Evolutionary conservation across 2,113 vertebrate species (phyloP).

Genomic region (human (Homo sapiens)): GRCh38 chr12:106739001-106739500

Average conservation of each 20-base stretch:
- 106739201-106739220: not conserved
- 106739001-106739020: constrained; percentile 56
- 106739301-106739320: not conserved
- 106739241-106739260: not conserved
- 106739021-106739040: constrained; percentile 55
- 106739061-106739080: constrained; percentile 27
- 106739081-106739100: constrained; percentile 9
- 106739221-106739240: not conserved
- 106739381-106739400: not conserved
- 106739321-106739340: not conserved
- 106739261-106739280: not conserved
- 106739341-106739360: not conserved
- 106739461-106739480: not conserved
- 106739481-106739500: not conserved
- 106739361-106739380: not conserved
- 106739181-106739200: not conserved
- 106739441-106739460: not conserved
- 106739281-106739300: not conserved
- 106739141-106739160: not conserved
- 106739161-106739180: constrained; percentile 24
- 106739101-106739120: not conserved
- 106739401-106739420: not conserved
- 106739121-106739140: not conserved
- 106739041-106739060: constrained; percentile 19
- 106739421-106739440: not conserved